Evolutionary conservation across 2,888 invertebrate genomes (phyloP), one percentile per base, ranked within the genome.

Genomic region (Metallyticus violacea): DNA sequence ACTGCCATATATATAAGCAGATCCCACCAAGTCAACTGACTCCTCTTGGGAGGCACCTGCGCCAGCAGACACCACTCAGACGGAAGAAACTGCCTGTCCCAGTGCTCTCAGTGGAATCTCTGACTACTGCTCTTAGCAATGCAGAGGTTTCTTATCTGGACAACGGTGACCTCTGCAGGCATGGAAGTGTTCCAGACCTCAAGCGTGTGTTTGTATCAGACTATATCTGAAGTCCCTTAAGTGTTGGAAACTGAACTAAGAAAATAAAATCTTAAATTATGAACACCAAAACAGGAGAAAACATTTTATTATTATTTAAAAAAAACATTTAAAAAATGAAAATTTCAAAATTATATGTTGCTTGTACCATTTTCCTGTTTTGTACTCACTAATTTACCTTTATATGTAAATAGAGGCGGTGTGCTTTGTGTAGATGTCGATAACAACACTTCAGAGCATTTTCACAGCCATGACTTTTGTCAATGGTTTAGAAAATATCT

Each of bases 171-270:
- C 90, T 92, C 27, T 92, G 91, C 89, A 91, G 90, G 77, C 91
- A 91, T 89, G 93, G 93, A 1, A 93, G 93, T 85, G 93, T 92
- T 78, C 93, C 93, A 2, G 94, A 94, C 90, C 92, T 93, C 87
- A 93, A 93, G 88, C 93, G 92, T 90, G 92, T 93, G 79, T 93
- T 93, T 89, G 93, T 94, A 88, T 93, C 93, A 0, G 92, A 92
- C 86, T 92, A 92, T 88, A 91, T 93, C 84, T 93, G 82, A 82
- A 62, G 40, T 78, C 22, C 22, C 15, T 22, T 62, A 9, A 62
- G 40, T 62, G 40, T 62, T 15, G 40, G 15, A 4, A 62, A 62
- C 22, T 62, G 2, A 40, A 9, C 7, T n/a, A n/a, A n/a, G 7
- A 40, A 40, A 62, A 62, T 9, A 40, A 40, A 2, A 7, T 15